phyloP scores from a whole-genome alignment of 2,888 invertebrate species.

The Furcula furcula region DNA sequence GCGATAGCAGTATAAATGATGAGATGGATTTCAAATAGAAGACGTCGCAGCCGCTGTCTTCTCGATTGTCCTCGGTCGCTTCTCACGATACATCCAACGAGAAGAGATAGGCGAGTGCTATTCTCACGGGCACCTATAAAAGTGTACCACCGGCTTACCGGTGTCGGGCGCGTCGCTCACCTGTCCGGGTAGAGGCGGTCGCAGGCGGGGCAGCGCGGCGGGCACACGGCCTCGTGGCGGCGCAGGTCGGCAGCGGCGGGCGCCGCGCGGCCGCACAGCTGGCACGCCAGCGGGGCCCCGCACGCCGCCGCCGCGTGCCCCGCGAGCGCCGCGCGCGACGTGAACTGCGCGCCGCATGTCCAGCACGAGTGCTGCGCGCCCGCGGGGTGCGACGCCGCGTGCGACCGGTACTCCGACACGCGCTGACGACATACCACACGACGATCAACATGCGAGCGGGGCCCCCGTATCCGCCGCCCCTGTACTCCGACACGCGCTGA shows the following conservation, averaged over 20 bases:
- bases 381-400: constrained; percentile 42
- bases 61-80: too few species aligned
- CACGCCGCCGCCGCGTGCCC: constrained; percentile 38
- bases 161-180: too few species aligned
- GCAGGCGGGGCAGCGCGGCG: constrained; percentile 26
- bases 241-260: constrained; percentile 9
- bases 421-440: constrained; percentile 30
- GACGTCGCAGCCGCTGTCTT: too few species aligned
- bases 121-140: too few species aligned
- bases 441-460: too few species aligned
- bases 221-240: constrained; percentile 13
- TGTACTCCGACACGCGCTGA: too few species aligned
- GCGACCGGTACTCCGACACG: constrained; percentile 50
- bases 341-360: constrained; percentile 68
- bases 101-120: too few species aligned
- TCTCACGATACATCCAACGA: too few species aligned
- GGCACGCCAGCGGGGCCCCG: constrained; percentile 32
- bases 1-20: too few species aligned
- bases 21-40: too few species aligned
- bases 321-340: constrained; percentile 35
- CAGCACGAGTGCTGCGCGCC: constrained; percentile 65
- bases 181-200: constrained; percentile 41
- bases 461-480: too few species aligned
- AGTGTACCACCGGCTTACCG: too few species aligned
- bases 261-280: constrained; percentile 40